Evolutionary conservation across 2,797 vertebrate species (phyloP).

Genomic region (Eremophila alpestris): DNA sequence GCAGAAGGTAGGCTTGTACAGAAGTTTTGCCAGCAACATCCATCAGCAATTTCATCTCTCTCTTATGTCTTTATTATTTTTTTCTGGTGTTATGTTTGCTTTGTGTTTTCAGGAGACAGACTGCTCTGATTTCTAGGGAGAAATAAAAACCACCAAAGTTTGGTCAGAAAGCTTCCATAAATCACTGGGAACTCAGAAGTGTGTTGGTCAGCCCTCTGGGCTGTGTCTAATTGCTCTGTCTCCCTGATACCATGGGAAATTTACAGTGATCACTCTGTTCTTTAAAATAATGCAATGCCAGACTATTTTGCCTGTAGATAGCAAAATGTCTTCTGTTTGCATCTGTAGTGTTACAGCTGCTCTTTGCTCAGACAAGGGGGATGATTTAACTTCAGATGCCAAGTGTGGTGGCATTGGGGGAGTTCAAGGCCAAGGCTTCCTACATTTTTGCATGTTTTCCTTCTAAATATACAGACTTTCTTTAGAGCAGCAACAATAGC

Average conservation of each 20-base stretch:
- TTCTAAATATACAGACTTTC: neutral
- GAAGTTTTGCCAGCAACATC: neutral
- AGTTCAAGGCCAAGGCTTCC: neutral
- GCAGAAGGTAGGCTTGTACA: neutral
- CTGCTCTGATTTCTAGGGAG: neutral
- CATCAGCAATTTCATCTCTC: neutral
- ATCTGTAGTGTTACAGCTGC: neutral
- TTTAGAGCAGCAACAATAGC: neutral
- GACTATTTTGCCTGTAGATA: neutral
- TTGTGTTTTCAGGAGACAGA: neutral
- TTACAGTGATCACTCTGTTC: neutral
- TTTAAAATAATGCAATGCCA: neutral
- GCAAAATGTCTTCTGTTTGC: neutral
- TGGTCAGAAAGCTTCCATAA: neutral
- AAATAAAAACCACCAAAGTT: neutral
- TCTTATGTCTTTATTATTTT: neutral
- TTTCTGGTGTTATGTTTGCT: neutral
- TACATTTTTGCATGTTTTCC: neutral
- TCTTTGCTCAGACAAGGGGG: neutral
- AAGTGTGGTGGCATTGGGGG: neutral
- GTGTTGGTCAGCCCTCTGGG: neutral
- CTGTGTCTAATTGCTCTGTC: neutral
- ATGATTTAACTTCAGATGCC: neutral
- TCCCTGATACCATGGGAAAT: neutral
- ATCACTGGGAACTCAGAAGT: neutral